phyloP scores from a whole-genome alignment of 2,797 vertebrate species.

The Malacoctenus gilli region DNA sequence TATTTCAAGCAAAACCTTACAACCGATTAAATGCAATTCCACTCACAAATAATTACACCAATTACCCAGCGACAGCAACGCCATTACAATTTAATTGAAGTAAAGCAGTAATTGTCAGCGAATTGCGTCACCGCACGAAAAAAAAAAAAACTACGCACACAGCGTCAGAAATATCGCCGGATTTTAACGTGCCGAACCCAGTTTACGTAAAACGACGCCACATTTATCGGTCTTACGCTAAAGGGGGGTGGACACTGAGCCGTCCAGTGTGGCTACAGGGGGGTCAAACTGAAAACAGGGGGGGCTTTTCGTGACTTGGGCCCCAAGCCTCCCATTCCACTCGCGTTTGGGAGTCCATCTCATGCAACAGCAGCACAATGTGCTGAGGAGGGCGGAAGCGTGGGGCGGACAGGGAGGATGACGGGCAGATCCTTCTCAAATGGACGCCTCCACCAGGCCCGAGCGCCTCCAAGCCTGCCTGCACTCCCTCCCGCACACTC shows the following conservation, averaged over 20 bases:
- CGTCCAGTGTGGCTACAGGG: conserved; percentile 15
- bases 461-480: conserved; percentile 51
- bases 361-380: conserved; percentile 71
- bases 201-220: conserved; percentile 3
- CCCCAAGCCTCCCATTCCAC: conserved; percentile 66
- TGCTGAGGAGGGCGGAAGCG: conserved; percentile 76
- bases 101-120: background rate
- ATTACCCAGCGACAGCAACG: conserved; percentile 11
- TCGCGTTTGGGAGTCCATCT: conserved; percentile 75
- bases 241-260: background rate
- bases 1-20: conserved; percentile 12
- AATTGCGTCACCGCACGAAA: conserved; percentile 27
- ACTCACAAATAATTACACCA: conserved; percentile 2
- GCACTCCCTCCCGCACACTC: conserved; percentile 32
- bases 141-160: conserved; percentile 28
- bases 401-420: conserved; percentile 67
- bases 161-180: conserved; percentile 2
- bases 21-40: background rate
- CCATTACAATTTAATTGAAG: conserved; percentile 20
- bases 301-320: conserved; percentile 53
- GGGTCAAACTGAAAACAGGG: conserved; percentile 27
- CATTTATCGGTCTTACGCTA: background rate
- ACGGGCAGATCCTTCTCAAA: conserved; percentile 80
- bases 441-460: conserved; percentile 77
- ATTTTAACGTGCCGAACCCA: conserved; percentile 15